These are phyloP conservation scores for Catalaphyllia jardinei DNA, from an alignment of 64 coral and sea anemone genomes.

Conservation along the genomic window DNA sequence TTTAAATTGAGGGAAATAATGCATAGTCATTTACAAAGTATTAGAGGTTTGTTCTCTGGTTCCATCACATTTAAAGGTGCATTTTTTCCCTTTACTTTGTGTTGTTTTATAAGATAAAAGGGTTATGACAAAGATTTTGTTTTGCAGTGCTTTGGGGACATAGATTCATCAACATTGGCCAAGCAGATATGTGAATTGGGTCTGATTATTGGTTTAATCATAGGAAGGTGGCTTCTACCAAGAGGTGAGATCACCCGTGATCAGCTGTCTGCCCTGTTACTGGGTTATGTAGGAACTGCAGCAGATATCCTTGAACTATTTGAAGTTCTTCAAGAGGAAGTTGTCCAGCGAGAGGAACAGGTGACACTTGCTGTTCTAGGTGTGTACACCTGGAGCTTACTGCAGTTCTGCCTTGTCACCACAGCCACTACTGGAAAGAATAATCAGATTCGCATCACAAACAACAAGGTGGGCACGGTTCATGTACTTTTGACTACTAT, in stretches of 20 bases:
- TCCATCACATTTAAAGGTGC: too few relatives aligned
- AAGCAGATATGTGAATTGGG: slow-evolving; percentile 87
- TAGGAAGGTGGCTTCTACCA: slow-evolving; percentile 93
- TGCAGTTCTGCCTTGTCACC: slow-evolving; percentile 97
- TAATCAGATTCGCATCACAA: slow-evolving; percentile 88
- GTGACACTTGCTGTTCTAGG: slow-evolving; percentile 84
- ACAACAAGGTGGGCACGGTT: slow-evolving; percentile 72
- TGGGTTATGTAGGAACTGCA: slow-evolving; percentile 95
- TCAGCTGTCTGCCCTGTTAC: slow-evolving; percentile 92
- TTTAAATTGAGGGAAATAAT: too few relatives aligned
- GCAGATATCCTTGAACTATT: slow-evolving; percentile 96
- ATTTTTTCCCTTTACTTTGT: too few relatives aligned
- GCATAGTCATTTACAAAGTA: too few relatives aligned
- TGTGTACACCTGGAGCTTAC: slow-evolving; percentile 94
- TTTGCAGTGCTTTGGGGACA: slow-evolving; percentile 52
- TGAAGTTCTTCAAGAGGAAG: slow-evolving; percentile 94
- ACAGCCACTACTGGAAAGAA: slow-evolving; percentile 97
- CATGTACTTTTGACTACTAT: neutral
- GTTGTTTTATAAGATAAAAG: too few relatives aligned
- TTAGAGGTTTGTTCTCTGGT: too few relatives aligned
- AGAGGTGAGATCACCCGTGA: slow-evolving; percentile 97
- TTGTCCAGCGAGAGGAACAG: slow-evolving; percentile 20
- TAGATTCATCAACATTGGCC: slow-evolving; percentile 50
- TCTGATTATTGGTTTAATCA: slow-evolving; percentile 88
- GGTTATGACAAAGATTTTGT: neutral